Evolutionary conservation across 2,888 invertebrate genomes (phyloP), one percentile per base, ranked within the genome.

Genomic region (Nephrotoma appendiculata): DNA sequence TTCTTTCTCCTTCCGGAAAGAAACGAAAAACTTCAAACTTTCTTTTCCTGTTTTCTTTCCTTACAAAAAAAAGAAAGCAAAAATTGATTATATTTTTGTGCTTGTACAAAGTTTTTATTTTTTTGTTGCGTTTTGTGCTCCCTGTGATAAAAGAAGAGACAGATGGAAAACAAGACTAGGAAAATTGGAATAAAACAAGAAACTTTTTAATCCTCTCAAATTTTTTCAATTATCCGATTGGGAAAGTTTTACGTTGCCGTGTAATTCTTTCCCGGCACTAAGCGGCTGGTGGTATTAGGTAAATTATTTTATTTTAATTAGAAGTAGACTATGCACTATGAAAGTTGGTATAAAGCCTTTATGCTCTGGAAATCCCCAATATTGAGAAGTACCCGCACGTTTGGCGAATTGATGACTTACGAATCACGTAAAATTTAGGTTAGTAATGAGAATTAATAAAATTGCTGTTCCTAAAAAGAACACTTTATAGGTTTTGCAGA

Each of bases 141-240:
- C 71, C 31, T 19, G 31, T 71, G 71, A 71, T 45, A 43, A 86
- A 45, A 41, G 15, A 84, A 41, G 57, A 48, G 48, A 83, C 83
- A 48, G 45, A 84, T 45, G 52, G 31, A 71, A 71, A 71, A 57
- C 52, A 57, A 15, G 52, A 15, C 52, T n/a, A 57, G 6, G 15
- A 15, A 57, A 6, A 57, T n/a, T 15, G 52, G 15, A 15, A 57
- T 57, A 57, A 57, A 57, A 83, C 6, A 6, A 86, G 2, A 9
- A 87, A 85, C 86, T 87, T 87, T 87, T 86, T 87, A 87, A 87
- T 87, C 87, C 87, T 86, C 44, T 87, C 86, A 86, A 87, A 87
- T 87, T 86, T 87, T 31, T 45, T 87, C 86, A 52, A 41, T 71
- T 71, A 71, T 71, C 7, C 31, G 31, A 71, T 31, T 31, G 71